Evolutionary conservation across 2,888 invertebrate genomes (phyloP), one percentile per base, ranked within the genome.

Genomic region (Drosophila longiperda): DNA sequence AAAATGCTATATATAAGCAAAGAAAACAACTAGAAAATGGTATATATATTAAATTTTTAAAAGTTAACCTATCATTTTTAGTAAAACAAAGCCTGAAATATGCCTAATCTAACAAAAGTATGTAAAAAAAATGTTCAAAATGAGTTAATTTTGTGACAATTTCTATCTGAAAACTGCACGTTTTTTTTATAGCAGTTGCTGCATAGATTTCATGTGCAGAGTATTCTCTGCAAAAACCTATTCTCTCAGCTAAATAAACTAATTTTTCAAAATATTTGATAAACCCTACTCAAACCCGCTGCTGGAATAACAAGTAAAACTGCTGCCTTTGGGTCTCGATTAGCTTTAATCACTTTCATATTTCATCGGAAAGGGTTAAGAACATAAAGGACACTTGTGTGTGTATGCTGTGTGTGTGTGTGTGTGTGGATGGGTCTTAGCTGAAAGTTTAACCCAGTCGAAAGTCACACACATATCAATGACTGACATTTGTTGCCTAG

Each of bases 401-500:
- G 17, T 34, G 32, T 11, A 15, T 6, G 34, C 34, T 36, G 17
- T 36, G 52, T n/a, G 45, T 26, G 12, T 7, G 36, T n/a, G 5
- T 40, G n/a, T 9, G 40, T 29, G 8, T 23, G 65, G 36, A 57
- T 36, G 49, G 61, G 55, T 70, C 45, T 60, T 54, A 58, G 58
- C 59, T 45, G 33, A 29, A 49, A 66, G 55, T 60, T 75, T 76
- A 82, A 82, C 80, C 80, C 86, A 74, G 76, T 88, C 68, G 45
- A 75, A 78, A 55, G 57, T 40, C 57, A 15, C 40, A 71, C 59
- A 59, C 52, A 38, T 70, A 69, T 68, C 70, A 67, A 64, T 80
- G 80, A 71, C 83, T 70, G 81, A 71, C 89, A 86, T 69, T 76
- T 74, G 78, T 75, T 71, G 84, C 55, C 78, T 66, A 49, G 40